Evolutionary conservation across 2,113 vertebrate genomes (phyloP).

Genomic region (Pseudopodoces humilis): DNA sequence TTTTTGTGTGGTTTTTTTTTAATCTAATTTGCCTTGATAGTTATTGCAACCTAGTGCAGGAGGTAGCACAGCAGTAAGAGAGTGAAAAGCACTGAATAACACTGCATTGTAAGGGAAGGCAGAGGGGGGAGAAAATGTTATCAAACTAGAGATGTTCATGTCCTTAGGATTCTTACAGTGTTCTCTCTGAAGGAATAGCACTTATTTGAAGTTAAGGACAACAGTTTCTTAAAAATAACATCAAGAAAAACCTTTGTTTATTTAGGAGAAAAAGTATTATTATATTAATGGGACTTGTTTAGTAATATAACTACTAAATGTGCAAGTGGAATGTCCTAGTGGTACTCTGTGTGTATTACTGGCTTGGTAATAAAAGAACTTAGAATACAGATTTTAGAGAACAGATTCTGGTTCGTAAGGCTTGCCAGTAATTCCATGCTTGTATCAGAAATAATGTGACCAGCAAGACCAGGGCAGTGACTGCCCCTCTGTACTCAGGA

Average conservation of each 20-base stretch:
- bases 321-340: background rate
- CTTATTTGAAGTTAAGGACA: background rate
- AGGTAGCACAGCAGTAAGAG: background rate
- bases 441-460: background rate
- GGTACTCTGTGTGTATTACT: background rate
- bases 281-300: background rate
- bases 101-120: background rate
- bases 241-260: background rate
- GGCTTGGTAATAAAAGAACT: background rate
- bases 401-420: background rate
- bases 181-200: background rate
- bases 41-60: background rate
- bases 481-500: background rate
- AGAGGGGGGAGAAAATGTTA: background rate
- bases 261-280: background rate
- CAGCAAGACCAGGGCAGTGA: background rate
- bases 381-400: background rate
- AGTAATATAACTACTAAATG: background rate
- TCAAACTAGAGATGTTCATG: background rate
- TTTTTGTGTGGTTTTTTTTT: background rate
- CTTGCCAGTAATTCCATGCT: rapidly evolving
- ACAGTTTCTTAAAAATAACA: background rate
- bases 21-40: background rate
- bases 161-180: background rate
- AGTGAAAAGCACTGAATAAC: background rate